These are phyloP conservation scores for Trypoxylus dichotomus DNA, from an alignment of 1,140 invertebrate genomes.

Conservation along the genomic window DNA sequence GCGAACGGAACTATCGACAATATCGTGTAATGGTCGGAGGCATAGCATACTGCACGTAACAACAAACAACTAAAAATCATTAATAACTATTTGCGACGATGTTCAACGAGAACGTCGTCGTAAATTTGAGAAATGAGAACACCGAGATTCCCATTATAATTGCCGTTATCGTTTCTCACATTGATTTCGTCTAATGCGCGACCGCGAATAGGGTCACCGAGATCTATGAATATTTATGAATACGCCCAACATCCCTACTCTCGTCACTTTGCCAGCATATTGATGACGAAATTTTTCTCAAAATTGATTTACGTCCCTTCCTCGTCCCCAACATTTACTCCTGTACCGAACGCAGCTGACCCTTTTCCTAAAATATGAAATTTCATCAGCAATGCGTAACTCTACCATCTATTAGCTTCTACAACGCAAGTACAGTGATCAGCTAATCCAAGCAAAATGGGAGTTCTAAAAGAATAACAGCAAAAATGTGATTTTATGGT, in stretches of 20 bases:
- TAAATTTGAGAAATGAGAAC: constrained; percentile 18
- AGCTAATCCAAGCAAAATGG: too few species aligned
- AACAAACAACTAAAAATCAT: constrained; percentile 15
- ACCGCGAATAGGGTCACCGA: constrained; percentile 15
- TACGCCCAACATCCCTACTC: not conserved
- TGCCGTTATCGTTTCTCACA: constrained; percentile 21
- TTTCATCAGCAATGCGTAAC: too few species aligned
- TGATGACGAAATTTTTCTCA: not conserved
- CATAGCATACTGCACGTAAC: not conserved
- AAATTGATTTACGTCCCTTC: not conserved
- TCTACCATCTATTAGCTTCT: too few species aligned
- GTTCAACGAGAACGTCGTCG: not conserved
- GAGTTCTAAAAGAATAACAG: too few species aligned
- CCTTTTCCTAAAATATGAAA: too few species aligned
- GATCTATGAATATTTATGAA: constrained; percentile 14
- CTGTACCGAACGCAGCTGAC: not conserved
- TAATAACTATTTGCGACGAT: constrained; percentile 24
- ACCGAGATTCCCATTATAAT: constrained; percentile 13
- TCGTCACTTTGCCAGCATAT: not conserved
- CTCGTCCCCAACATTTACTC: not conserved
- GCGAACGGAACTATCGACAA: not conserved
- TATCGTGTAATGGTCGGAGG: not conserved
- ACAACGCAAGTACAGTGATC: too few species aligned
- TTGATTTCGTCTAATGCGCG: not conserved
- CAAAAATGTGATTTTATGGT: too few species aligned